phyloP scores from a whole-genome alignment of 2,797 vertebrate genomes.

The Fringilla coelebs region DNA sequence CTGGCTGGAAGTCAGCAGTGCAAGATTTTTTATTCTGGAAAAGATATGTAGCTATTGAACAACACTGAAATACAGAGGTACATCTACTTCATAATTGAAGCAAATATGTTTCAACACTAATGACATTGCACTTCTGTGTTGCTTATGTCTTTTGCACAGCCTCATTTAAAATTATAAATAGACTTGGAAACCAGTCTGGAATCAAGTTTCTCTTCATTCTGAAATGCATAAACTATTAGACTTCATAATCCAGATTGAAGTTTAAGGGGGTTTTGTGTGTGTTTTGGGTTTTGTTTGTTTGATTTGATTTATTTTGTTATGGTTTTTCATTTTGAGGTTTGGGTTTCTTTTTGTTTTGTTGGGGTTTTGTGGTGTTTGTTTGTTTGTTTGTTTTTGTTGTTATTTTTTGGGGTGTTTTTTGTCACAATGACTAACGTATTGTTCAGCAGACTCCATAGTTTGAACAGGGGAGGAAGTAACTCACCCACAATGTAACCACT shows the following conservation, averaged over 20 bases:
- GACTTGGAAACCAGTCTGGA: not conserved
- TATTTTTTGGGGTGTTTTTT: not conserved
- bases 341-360: not conserved
- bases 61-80: not conserved
- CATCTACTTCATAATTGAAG: not conserved
- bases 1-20: not conserved
- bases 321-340: not conserved
- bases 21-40: not conserved
- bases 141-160: not conserved
- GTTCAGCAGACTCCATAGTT: not conserved
- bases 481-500: not conserved
- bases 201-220: not conserved
- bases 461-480: not conserved
- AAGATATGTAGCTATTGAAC: not conserved
- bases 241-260: not conserved
- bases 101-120: not conserved
- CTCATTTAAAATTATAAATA: not conserved
- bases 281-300: not conserved
- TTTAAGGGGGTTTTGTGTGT: rapidly evolving
- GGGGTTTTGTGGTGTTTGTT: not conserved
- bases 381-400: not conserved
- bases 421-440: not conserved
- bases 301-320: not conserved
- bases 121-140: not conserved
- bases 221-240: not conserved